Evolutionary conservation across 2,888 invertebrate genomes (phyloP).

Genomic region (Brachylomia viminalis): DNA sequence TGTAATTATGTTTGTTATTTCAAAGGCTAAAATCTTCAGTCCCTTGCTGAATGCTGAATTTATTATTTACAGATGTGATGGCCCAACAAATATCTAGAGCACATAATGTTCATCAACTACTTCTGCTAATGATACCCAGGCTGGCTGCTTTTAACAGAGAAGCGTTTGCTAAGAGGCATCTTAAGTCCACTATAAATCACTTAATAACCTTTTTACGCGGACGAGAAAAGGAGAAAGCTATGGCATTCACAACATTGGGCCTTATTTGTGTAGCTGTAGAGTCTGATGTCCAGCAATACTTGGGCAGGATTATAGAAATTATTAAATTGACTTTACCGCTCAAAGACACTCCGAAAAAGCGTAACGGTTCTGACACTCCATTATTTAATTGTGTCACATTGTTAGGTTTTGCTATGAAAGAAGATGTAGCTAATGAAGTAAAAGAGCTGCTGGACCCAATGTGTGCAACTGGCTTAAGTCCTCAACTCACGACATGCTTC

Average conservation of each 20-base stretch:
- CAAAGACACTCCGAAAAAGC: constrained; percentile 94
- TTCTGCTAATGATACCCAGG: constrained; percentile 96
- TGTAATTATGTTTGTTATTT: not conserved
- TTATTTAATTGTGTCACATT: constrained; percentile 98
- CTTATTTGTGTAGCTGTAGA: constrained; percentile 97
- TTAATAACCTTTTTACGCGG: constrained; percentile 94
- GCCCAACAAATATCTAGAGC: constrained; percentile 95
- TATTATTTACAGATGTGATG: constrained; percentile 92
- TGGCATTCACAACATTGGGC: constrained; percentile 98
- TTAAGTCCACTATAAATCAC: constrained; percentile 94
- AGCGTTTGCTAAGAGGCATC: constrained; percentile 94
- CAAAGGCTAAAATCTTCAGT: not conserved
- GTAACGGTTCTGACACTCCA: constrained; percentile 94
- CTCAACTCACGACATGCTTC: constrained; percentile 97
- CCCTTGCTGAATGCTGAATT: constrained; percentile 8
- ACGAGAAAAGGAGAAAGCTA: constrained; percentile 95
- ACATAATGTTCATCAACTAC: constrained; percentile 95
- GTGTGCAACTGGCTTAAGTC: constrained; percentile 97
- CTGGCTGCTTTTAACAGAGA: constrained; percentile 97
- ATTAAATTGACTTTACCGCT: constrained; percentile 94
- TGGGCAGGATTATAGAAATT: constrained; percentile 96
- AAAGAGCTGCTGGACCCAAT: constrained; percentile 96
- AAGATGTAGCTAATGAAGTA: constrained; percentile 94
- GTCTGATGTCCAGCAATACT: constrained; percentile 94
- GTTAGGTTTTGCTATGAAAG: constrained; percentile 96